Evolutionary conservation across 2,113 vertebrate species (phyloP).

Genomic region (Sphaerodactylus townsendi): DNA sequence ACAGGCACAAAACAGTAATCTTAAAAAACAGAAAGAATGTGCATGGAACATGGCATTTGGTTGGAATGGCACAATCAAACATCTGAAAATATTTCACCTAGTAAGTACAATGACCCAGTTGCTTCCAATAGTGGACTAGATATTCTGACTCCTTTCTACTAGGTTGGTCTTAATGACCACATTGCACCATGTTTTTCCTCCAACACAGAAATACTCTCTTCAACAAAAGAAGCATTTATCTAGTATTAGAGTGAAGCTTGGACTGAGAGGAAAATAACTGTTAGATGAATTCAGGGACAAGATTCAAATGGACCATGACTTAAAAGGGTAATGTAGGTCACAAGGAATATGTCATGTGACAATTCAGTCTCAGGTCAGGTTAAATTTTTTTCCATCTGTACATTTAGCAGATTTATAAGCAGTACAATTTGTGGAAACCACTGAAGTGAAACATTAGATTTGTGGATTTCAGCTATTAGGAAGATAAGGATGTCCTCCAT

Average conservation of each 20-base stretch:
- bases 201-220: too few species aligned
- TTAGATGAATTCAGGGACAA: not conserved
- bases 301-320: not conserved
- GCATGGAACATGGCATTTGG: too few species aligned
- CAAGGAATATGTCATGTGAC: not conserved
- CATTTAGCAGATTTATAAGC: not conserved
- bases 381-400: slow-evolving; percentile 7
- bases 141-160: too few species aligned
- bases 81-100: not conserved
- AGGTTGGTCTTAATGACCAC: not conserved
- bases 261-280: not conserved
- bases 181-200: too few species aligned
- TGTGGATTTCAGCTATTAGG: not conserved
- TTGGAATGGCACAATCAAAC: too few species aligned
- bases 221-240: too few species aligned
- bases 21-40: too few species aligned
- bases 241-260: not conserved
- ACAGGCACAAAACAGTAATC: too few species aligned
- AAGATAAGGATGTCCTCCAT: not conserved
- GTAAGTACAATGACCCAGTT: not conserved
- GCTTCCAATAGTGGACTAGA: not conserved
- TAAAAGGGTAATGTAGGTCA: not conserved
- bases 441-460: not conserved
- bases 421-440: not conserved
- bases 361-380: not conserved